Evolutionary conservation across 2,888 invertebrate species (phyloP).

Genomic region (Melanostoma scalare): DNA sequence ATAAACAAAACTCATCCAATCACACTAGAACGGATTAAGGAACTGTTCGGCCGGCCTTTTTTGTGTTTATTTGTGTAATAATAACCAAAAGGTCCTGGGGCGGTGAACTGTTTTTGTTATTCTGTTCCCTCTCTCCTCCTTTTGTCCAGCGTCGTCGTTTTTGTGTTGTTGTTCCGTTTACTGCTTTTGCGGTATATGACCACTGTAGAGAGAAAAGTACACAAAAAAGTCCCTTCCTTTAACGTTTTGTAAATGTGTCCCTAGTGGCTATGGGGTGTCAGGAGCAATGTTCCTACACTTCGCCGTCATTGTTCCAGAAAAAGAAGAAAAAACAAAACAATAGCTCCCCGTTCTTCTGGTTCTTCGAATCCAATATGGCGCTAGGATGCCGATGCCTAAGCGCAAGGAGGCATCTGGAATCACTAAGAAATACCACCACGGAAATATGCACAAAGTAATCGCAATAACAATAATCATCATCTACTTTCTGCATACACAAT

Average conservation of each 20-base stretch:
- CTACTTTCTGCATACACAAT: slow-evolving; percentile 57
- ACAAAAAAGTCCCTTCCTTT: slow-evolving; percentile 42
- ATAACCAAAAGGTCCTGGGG: slow-evolving; percentile 52
- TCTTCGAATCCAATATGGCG: slow-evolving; percentile 3
- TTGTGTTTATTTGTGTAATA: slow-evolving; percentile 52
- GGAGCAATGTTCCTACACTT: slow-evolving; percentile 24
- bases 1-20: slow-evolving; percentile 56
- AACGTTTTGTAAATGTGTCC: slow-evolving; percentile 38
- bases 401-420: slow-evolving; percentile 15
- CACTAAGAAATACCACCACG: slow-evolving; percentile 33
- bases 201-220: slow-evolving; percentile 17
- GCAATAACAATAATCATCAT: slow-evolving; percentile 63
- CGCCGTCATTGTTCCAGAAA: not conserved
- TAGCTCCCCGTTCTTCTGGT: slow-evolving; percentile 3
- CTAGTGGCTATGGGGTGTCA: slow-evolving; percentile 51
- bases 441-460: slow-evolving; percentile 58
- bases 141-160: not conserved
- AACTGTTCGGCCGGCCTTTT: slow-evolving; percentile 42
- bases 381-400: slow-evolving; percentile 34
- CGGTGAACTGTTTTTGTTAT: slow-evolving; percentile 23
- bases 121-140: not conserved
- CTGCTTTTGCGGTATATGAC: slow-evolving; percentile 32
- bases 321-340: not conserved
- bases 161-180: slow-evolving; percentile 12
- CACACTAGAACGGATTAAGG: slow-evolving; percentile 56